phyloP scores from a whole-genome alignment of 2,797 vertebrate genomes.

The Varecia variegata region DNA sequence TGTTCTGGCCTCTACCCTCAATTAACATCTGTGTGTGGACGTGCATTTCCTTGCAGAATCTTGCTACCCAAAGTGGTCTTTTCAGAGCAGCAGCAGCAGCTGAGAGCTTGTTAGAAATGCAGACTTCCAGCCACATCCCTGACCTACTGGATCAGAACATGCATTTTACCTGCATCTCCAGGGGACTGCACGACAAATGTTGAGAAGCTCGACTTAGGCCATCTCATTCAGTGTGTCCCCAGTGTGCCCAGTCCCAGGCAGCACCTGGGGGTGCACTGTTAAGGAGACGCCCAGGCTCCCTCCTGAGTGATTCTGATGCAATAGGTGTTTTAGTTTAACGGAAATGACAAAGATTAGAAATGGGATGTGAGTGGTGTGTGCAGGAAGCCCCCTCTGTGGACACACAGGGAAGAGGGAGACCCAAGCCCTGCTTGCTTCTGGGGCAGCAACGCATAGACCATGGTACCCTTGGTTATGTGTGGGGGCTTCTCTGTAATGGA shows the following conservation, averaged over 20 bases:
- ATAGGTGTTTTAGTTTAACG: neutral
- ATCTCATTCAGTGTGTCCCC: neutral
- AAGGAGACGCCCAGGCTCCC: neutral
- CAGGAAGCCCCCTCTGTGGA: neutral
- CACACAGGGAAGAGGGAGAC: neutral
- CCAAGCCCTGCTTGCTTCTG: neutral
- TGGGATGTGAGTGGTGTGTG: neutral
- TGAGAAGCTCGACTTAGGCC: neutral
- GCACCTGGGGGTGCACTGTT: neutral
- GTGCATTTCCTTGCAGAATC: neutral
- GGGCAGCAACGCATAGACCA: neutral
- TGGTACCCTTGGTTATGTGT: neutral
- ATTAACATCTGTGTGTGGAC: neutral
- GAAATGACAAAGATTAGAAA: neutral
- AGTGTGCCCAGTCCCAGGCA: accelerated
- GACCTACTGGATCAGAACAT: neutral
- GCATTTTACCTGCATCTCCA: neutral
- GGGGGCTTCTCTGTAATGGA: neutral
- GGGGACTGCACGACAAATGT: neutral
- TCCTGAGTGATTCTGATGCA: neutral
- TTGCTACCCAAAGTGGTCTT: neutral
- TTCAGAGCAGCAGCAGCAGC: neutral
- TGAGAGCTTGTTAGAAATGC: neutral
- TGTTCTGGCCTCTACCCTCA: neutral
- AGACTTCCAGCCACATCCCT: neutral